Conservation (phyloP, 1,140 invertebrate genomes). For the Phymorhynchus buccinoides region DNA sequence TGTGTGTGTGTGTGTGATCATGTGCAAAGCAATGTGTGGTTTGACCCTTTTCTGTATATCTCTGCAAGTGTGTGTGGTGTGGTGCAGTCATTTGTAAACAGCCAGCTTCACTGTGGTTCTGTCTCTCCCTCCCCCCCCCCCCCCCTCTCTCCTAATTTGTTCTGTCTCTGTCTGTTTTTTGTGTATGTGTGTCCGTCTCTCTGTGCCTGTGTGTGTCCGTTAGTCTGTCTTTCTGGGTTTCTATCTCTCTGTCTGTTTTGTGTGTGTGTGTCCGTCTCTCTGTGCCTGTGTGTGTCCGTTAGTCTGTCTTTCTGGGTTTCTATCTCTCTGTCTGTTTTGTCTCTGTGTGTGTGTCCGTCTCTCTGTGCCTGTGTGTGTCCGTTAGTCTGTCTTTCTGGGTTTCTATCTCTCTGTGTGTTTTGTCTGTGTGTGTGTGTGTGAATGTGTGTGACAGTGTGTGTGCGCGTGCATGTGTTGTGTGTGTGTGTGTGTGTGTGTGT, state of each 20-base stretch:
- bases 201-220: neutral
- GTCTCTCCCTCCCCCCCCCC: constrained; percentile 2
- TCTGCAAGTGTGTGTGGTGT: neutral
- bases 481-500: too few species aligned
- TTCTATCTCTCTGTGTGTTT: neutral
- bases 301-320: neutral
- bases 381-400: neutral
- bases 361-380: neutral
- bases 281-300: constrained; percentile 1
- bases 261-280: neutral
- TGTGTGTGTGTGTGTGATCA: neutral
- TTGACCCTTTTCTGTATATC: neutral
- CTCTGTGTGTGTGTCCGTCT: neutral
- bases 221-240: neutral
- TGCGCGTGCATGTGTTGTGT: too few species aligned
- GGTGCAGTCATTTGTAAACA: neutral
- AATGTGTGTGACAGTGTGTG: neutral
- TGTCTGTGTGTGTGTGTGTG: constrained; percentile 7
- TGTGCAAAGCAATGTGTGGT: neutral
- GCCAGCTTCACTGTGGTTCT: neutral
- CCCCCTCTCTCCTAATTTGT: neutral
- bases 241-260: neutral
- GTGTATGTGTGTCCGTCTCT: neutral
- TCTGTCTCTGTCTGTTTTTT: neutral
- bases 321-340: neutral